Base-by-base conservation (phyloP, 2,113 vertebrate genomes). In the Oncorhynchus keta region DNA sequence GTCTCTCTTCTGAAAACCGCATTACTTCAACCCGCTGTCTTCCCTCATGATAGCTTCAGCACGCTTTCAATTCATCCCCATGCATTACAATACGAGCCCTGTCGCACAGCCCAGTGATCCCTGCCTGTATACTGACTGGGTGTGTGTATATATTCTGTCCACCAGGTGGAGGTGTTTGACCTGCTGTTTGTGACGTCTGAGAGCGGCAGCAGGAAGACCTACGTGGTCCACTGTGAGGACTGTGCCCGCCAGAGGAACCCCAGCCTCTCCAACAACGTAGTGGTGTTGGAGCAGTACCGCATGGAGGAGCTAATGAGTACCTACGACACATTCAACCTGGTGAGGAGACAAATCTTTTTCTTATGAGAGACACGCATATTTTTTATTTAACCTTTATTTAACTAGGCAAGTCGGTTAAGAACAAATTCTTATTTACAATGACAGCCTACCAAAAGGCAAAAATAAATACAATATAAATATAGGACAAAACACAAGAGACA, bases 231-330 rank as follows among this genome's bases (percentile, higher is more conserved):
- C 91, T 98, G 97, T 80, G 96, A 97, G 91, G 95, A 94, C 80
- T 98, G 97, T 1, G 95, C 97, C 0, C 94, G 94, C 5, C 88
- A 87, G 59, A 92, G 93, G 9, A 95, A 83, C 81, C 89, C 93
- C 0, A 87, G 75, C 78, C 81, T 97, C 45, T 92, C 83, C 73
- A 94, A 93, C 72, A 94, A 93, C 45, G 95, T 97, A 2, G 95
- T 97, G 82, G 96, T 98, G 79, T 93, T 98, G 68, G 96, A 97
- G 91, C 97, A 98, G 91, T 97, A 96, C 87, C 94, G 94, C 85
- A 95, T 91, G 0, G 96, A 98, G 86, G 97, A 98, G 88, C 94
- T 98, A 55, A 96, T 96, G 80, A 93, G 87, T 84, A 78, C 87
- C 2, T 97, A 97, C 1, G 97, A 98, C 85, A 91, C 90, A 87